Conservation (phyloP, 37 sponge, comb jelly and placozoan species). For the Amphimedon queenslandica region DNA sequence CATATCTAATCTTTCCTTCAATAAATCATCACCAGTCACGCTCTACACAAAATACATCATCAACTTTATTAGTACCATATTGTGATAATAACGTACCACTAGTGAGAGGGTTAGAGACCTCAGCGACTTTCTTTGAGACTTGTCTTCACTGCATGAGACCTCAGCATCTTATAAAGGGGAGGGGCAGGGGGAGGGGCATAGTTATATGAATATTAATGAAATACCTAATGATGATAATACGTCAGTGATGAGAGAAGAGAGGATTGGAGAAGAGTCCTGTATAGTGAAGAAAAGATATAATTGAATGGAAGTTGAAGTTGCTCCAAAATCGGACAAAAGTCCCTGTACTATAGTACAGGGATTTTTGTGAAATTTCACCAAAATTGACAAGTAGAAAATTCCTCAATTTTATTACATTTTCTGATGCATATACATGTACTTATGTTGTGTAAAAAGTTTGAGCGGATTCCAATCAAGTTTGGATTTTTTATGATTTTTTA, state of each 20-base stretch:
- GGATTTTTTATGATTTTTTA: no score
- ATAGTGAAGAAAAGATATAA: background rate
- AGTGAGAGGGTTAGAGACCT: slow-evolving; percentile 24
- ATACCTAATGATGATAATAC: background rate
- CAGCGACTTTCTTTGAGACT: slow-evolving; percentile 34
- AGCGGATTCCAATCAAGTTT: no score
- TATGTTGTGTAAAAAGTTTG: no score
- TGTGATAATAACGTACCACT: slow-evolving; percentile 26
- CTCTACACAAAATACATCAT: slow-evolving; percentile 20
- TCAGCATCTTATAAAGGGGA: slow-evolving; percentile 50
- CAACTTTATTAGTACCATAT: slow-evolving; percentile 7
- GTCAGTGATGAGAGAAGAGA: background rate
- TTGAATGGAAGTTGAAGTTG: background rate
- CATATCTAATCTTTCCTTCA: slow-evolving; percentile 91
- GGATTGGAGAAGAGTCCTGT: background rate
- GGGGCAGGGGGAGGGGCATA: background rate
- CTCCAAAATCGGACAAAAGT: no score
- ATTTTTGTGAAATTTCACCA: no score
- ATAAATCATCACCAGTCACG: slow-evolving; percentile 51
- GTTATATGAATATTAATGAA: background rate
- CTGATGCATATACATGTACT: no score
- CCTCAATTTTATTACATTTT: no score
- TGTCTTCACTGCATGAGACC: slow-evolving; percentile 22
- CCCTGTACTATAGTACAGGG: no score
- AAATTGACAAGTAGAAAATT: no score